Evolutionary conservation across 2,113 vertebrate genomes (phyloP).

Genomic region (Forbesichthys papilliferus): DNA sequence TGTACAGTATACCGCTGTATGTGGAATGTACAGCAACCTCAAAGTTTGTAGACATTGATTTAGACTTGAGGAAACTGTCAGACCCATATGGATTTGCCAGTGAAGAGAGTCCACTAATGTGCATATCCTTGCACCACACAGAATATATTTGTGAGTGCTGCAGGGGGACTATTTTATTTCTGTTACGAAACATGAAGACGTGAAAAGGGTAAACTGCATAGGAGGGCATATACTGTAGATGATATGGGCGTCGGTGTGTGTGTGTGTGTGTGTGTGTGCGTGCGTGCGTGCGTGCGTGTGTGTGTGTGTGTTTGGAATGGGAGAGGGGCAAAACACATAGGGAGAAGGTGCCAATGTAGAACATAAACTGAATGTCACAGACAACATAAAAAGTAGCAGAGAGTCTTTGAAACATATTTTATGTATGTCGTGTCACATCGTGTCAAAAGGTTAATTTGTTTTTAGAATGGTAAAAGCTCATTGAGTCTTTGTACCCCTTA

Average conservation of each 20-base stretch:
- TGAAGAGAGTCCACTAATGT: conserved; percentile 28
- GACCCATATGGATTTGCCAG: background rate
- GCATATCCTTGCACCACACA: background rate
- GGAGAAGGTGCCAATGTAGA: background rate
- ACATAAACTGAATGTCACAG: background rate
- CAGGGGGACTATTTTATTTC: conserved; percentile 60
- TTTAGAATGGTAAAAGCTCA: background rate
- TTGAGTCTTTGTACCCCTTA: background rate
- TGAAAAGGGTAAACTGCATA: conserved; percentile 24
- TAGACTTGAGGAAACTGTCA: conserved; percentile 11
- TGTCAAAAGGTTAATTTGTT: background rate
- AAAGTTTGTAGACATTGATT: conserved; percentile 46
- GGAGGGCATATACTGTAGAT: conserved; percentile 26
- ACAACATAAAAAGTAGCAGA: background rate
- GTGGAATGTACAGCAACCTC: conserved; percentile 33
- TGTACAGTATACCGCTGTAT: conserved; percentile 4
- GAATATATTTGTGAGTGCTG: conserved; percentile 17
- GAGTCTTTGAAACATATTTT: background rate
- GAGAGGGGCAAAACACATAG: background rate
- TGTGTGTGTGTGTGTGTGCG: background rate
- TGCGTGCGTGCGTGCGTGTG: no score
- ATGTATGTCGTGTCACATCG: conserved; percentile 6
- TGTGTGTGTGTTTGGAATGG: background rate
- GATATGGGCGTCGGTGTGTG: background rate
- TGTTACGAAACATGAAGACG: conserved; percentile 62